Evolutionary conservation across 30 jellyfish, hydroid and myxozoan genomes (phyloP), one percentile per base, ranked within the genome.

Genomic region (Hydra vulgaris): DNA sequence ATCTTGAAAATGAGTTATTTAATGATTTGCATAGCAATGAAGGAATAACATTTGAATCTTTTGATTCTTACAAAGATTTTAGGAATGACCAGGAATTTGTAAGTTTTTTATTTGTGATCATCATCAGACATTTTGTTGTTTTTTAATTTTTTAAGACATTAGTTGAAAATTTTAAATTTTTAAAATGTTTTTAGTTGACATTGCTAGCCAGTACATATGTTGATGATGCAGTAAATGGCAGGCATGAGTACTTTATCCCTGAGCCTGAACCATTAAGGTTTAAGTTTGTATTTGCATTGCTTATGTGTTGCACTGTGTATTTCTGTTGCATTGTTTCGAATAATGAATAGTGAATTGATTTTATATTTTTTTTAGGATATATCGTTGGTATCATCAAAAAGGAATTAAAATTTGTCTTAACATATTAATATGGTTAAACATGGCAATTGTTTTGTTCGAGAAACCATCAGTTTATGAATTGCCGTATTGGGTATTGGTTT

Each of bases 121-220:
- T n/a, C n/a, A 40, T 12, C 61, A 40, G 12, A 40, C 61, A 3
- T 40, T 40, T 3, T 3, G 61, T 40, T 5, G 61, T 40, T 40
- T 40, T 40, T 40, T 3, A 40, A 40, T 40, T 12, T 5, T 3
- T 40, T 40, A 40, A 40, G 12, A 3, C 61, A 3, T 40, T 40
- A 3, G 61, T 40, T 40, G 12, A 40, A 5, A 40, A 40, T 5
- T 40, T 40, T 40, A 40, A 5, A 3, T 40, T 40, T 40, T 40
- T 40, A 3, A n/a, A 17, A 0, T 1, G 55, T 23, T 76, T 74
- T 26, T 70, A 89, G 97, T 74, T 79, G 27, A 25, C 84, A 84
- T 84, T 89, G 27, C 93, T 89, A 66, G 97, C 97, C 20, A 84
- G 95, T 84, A 89, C 95, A 16, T 89, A 84, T 78, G 89, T 89